These are phyloP conservation scores for Strigamia transsilvanica DNA, from an alignment of 2,888 invertebrate species.

Conservation along the genomic window DNA sequence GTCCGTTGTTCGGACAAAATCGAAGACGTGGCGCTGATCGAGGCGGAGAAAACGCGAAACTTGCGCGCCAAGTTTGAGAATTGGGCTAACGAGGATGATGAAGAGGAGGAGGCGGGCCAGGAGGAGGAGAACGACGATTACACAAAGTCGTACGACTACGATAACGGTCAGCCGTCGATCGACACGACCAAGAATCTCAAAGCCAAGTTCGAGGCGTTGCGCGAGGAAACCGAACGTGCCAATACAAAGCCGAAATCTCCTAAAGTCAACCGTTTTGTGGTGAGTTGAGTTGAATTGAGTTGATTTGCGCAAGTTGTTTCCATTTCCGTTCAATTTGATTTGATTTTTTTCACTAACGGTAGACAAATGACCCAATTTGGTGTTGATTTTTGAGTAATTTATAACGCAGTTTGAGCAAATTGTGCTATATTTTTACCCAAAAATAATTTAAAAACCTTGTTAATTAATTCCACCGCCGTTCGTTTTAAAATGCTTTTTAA, in stretches of 20 bases:
- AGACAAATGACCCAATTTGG: not conserved
- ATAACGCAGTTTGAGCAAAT: not conserved
- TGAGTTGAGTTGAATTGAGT: constrained; percentile 69
- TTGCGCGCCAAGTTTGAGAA: constrained; percentile 87
- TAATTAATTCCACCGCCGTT: not conserved
- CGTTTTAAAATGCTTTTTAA: not conserved
- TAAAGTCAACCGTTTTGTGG: constrained; percentile 92
- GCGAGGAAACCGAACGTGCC: constrained; percentile 66
- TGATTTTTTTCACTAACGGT: not conserved
- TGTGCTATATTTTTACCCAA: not conserved
- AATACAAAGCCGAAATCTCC: constrained; percentile 63
- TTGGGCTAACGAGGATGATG: constrained; percentile 71
- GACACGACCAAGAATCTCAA: constrained; percentile 85
- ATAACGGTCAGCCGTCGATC: constrained; percentile 63
- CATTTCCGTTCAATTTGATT: not conserved
- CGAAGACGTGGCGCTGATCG: constrained; percentile 76
- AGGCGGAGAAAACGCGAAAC: constrained; percentile 80
- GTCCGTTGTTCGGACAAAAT: constrained; percentile 68
- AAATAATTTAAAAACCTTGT: no score
- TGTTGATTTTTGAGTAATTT: constrained; percentile 4
- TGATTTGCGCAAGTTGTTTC: no score
- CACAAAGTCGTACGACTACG: constrained; percentile 59
- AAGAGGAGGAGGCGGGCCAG: constrained; percentile 47
- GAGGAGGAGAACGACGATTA: constrained; percentile 56
- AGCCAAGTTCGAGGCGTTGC: constrained; percentile 87